Evolutionary conservation across 2,797 vertebrate species (phyloP).

Genomic region (Halcyon smyrnensis): DNA sequence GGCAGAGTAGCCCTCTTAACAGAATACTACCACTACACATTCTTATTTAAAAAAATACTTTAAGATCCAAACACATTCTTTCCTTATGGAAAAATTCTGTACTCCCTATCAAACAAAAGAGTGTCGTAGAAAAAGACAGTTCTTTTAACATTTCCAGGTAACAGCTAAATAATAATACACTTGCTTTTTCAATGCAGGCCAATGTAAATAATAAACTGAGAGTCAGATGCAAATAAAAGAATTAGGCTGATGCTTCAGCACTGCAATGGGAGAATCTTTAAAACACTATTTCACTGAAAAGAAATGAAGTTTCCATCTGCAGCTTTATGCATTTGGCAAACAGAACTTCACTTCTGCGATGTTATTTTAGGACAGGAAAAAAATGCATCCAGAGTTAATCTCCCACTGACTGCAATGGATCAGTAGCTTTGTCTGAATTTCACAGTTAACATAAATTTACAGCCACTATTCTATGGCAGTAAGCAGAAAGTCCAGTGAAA

Average conservation of each 20-base stretch:
- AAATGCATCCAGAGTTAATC: slow-evolving; percentile 21
- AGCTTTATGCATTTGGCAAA: slow-evolving; percentile 21
- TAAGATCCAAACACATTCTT: not conserved
- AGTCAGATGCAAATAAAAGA: not conserved
- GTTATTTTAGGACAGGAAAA: slow-evolving; percentile 45
- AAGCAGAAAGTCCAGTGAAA: slow-evolving; percentile 63
- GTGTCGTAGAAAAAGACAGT: not conserved
- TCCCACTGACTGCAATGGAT: slow-evolving; percentile 23
- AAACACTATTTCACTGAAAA: not conserved
- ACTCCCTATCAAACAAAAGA: not conserved
- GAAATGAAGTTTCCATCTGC: slow-evolving; percentile 26
- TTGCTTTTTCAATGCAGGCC: not conserved
- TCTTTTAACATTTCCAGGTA: not conserved
- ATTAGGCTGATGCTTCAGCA: not conserved
- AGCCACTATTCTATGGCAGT: not conserved
- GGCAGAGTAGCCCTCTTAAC: not conserved
- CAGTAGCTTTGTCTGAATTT: slow-evolving; percentile 51
- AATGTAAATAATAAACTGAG: not conserved
- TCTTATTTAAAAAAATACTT: not conserved
- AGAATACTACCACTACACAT: not conserved
- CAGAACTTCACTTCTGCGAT: slow-evolving; percentile 16
- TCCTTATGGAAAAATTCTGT: not conserved
- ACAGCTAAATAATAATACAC: not conserved
- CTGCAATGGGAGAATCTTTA: not conserved
- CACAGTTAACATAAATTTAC: slow-evolving; percentile 43